These are phyloP conservation scores for Trichomycterus rosablanca DNA, from an alignment of 2,113 vertebrate genomes.

Conservation along the genomic window DNA sequence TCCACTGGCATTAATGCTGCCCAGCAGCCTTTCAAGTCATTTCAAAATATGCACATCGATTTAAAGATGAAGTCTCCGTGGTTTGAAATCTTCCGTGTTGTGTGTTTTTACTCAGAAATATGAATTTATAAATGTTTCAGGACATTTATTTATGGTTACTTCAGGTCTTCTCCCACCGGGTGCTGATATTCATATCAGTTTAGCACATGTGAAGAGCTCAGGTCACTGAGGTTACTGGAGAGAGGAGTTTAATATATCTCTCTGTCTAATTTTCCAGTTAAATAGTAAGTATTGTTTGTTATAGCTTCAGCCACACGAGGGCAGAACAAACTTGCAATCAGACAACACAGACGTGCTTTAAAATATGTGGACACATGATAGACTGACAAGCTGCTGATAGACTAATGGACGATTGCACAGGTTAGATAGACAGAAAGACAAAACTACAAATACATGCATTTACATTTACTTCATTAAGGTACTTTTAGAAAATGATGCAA, in stretches of 20 bases:
- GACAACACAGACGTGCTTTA: too few relatives aligned
- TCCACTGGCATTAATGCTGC: too few relatives aligned
- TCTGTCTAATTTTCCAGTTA: too few relatives aligned
- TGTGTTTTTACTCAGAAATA: too few relatives aligned
- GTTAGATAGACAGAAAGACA: too few relatives aligned
- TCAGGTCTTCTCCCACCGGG: constrained; percentile 72
- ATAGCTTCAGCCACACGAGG: constrained; percentile 65
- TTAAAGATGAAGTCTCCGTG: constrained; percentile 93
- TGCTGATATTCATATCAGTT: constrained; percentile 63
- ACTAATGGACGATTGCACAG: too few relatives aligned
- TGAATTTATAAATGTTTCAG: constrained; percentile 77
- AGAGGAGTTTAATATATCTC: neutral
- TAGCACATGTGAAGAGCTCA: constrained; percentile 55
- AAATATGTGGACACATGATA: neutral
- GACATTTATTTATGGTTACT: too few relatives aligned
- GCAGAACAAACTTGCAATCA: constrained; percentile 58
- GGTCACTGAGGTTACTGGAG: constrained; percentile 59
- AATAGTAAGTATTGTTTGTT: too few relatives aligned
- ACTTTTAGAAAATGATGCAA: too few relatives aligned
- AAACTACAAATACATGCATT: too few relatives aligned
- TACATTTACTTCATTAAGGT: too few relatives aligned
- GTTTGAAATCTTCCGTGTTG: constrained; percentile 66
- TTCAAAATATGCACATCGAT: constrained; percentile 99
- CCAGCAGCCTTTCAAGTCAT: constrained; percentile 50
- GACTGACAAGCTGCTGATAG: too few relatives aligned